Evolutionary conservation across 1,140 invertebrate genomes (phyloP).

Genomic region (Goniozus legneri): DNA sequence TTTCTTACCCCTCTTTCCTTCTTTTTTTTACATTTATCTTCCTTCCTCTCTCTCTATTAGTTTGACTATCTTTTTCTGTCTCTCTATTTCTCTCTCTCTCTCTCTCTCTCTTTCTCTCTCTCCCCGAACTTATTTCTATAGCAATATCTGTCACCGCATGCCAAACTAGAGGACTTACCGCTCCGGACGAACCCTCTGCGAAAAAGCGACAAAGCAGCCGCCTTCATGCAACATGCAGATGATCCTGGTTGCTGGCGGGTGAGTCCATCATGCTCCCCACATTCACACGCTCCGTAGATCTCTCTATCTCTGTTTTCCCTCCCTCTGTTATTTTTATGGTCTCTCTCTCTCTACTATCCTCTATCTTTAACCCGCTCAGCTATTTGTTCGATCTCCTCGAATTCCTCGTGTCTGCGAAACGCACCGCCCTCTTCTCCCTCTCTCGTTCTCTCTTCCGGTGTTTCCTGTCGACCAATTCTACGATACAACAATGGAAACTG

Average conservation of each 20-base stretch:
- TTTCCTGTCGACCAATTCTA: too few relatives aligned
- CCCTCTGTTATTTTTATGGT: background rate
- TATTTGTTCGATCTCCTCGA: background rate
- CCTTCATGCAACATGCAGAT: constrained; percentile 54
- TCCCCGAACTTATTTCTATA: constrained; percentile 21
- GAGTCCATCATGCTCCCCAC: constrained; percentile 45
- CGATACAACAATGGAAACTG: too few relatives aligned
- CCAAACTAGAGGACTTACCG: constrained; percentile 33
- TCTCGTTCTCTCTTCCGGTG: background rate
- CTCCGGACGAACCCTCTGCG: constrained; percentile 31
- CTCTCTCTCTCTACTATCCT: background rate
- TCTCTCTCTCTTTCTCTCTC: constrained; percentile 10
- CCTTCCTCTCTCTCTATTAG: background rate
- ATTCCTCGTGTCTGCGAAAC: too few relatives aligned
- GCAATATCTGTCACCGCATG: constrained; percentile 33
- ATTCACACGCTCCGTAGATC: constrained; percentile 4
- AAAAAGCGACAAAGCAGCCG: constrained; percentile 48
- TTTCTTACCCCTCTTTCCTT: too few relatives aligned
- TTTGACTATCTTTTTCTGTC: background rate
- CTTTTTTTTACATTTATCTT: constrained; percentile 1
- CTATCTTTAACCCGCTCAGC: background rate
- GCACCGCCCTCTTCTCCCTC: background rate
- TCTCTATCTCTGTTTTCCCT: constrained; percentile 1
- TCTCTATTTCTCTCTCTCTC: constrained; percentile 3
- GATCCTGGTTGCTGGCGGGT: constrained; percentile 54